Evolutionary conservation across 2,797 vertebrate species (phyloP), one percentile per base, ranked within the genome.

Genomic region (Sebastes elongatus): DNA sequence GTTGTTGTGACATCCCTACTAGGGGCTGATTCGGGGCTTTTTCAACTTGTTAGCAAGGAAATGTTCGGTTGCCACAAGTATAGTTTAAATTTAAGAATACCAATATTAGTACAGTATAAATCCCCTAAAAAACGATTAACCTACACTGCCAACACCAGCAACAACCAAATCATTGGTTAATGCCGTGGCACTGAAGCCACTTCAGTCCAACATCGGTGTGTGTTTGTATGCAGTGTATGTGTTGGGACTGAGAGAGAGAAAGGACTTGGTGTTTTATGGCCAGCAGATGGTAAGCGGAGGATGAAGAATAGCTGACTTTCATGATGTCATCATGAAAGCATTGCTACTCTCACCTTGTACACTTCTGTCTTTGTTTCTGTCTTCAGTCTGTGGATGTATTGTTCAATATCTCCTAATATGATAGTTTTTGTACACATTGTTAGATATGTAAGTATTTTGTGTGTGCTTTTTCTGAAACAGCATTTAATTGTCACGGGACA

Each of bases 231-330:
- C 53, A 6, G 61, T 35, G 59, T 55, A 22, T 59, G 30, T 79
- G 20, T 49, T 46, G 22, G 5, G 42, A 52, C 42, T 30, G 38
- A 25, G 27, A 38, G 38, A 25, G 27, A 32, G 77, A 74, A 30
- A 57, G 59, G 56, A 53, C 13, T 78, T 56, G 75, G 73, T 49
- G 69, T 80, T 90, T 78, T 79, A 46, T 67, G 46, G 14, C 57
- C 70, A 64, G 83, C 84, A 86, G 81, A 88, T 88, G 79, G 82
- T 70, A 46, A 77, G 61, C 35, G 35, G 67, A 52, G 76, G 83
- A 89, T 68, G 74, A 86, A 72, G 81, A 69, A 80, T 80, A 74
- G 49, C 63, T 84, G 69, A 76, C 75, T 65, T 86, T 78, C 66
- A 74, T 32, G 33, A 79, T 67, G 25, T 74, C 75, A 81, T 79